Conservation (phyloP, 2,888 invertebrate species). For the Epiblema foenella region DNA sequence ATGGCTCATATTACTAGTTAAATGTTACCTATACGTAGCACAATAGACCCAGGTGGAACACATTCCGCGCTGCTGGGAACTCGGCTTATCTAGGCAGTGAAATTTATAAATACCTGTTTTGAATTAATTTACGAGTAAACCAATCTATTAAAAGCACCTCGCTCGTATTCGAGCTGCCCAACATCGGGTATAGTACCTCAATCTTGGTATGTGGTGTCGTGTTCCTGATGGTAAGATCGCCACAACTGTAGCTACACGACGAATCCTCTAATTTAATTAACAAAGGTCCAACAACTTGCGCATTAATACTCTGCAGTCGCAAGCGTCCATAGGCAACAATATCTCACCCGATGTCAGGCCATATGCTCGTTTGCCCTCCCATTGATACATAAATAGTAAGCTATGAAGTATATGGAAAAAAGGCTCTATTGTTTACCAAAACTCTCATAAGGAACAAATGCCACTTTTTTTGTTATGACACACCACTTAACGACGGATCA, state of each 20-base stretch:
- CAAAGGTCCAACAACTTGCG: neutral
- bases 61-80: neutral
- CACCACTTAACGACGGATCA: neutral
- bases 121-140: neutral
- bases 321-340: too few species aligned
- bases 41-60: neutral
- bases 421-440: neutral
- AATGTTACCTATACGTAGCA: neutral
- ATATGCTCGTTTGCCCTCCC: too few species aligned
- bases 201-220: too few species aligned
- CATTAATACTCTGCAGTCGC: too few species aligned
- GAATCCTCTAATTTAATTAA: neutral
- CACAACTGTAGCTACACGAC: neutral
- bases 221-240: too few species aligned
- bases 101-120: neutral
- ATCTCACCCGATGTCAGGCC: too few species aligned
- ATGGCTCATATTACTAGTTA: neutral
- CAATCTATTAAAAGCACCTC: neutral
- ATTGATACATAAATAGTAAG: neutral
- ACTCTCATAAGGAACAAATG: neutral
- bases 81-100: neutral
- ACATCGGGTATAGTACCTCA: too few species aligned
- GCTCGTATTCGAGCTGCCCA: too few species aligned
- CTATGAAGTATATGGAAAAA: neutral
- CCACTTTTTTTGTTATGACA: neutral